Conservation (phyloP, 2,797 vertebrate species). For the Harpagifer antarcticus region DNA sequence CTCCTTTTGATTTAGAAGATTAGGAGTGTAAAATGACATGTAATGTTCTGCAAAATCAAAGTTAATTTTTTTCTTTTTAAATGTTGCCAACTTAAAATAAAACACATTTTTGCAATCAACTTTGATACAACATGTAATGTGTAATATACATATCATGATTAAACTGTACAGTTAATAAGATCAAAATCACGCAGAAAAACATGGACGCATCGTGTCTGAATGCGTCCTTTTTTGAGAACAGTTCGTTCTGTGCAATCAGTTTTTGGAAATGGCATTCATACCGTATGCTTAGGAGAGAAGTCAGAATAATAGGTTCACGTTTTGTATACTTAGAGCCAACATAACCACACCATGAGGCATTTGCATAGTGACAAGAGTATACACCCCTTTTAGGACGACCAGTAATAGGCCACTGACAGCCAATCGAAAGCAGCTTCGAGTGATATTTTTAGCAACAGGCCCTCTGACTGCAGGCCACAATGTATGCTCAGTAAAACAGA, state of each 20-base stretch:
- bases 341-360: constrained; percentile 51
- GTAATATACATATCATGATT: constrained; percentile 66
- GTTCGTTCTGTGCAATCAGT: constrained; percentile 45
- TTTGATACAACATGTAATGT: constrained; percentile 60
- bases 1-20: neutral
- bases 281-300: constrained; percentile 37
- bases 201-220: constrained; percentile 46
- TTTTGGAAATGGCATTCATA: constrained; percentile 51
- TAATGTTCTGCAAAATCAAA: constrained; percentile 49
- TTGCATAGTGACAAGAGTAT: constrained; percentile 43
- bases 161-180: constrained; percentile 65
- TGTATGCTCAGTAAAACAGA: constrained; percentile 42
- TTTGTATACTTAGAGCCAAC: constrained; percentile 41
- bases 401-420: constrained; percentile 5
- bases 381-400: constrained; percentile 23
- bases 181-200: constrained; percentile 55
- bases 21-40: constrained; percentile 14
- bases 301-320: constrained; percentile 14
- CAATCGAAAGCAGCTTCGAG: constrained; percentile 44
- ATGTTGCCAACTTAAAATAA: constrained; percentile 35
- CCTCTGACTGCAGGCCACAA: constrained; percentile 18
- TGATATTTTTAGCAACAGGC: constrained; percentile 27
- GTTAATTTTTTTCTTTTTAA: constrained; percentile 42
- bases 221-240: constrained; percentile 33
- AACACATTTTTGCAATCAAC: constrained; percentile 24